Evolutionary conservation across 2,113 vertebrate species (phyloP), one percentile per base, ranked within the genome.

Genomic region (Heliornis fulica): DNA sequence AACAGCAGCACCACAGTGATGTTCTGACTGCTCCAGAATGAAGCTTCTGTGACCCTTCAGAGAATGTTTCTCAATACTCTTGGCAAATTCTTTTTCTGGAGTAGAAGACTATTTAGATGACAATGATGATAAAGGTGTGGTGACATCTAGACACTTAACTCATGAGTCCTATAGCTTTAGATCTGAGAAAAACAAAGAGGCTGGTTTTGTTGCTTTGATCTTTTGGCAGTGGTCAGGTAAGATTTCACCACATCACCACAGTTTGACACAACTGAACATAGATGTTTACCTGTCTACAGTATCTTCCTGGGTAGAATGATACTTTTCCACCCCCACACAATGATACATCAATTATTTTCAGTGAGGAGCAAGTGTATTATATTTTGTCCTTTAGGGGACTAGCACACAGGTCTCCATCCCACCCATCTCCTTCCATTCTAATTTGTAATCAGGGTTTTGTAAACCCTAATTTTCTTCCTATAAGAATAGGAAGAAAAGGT

Each of bases 291-390:
- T 77, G 64, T 80, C 88, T 89, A 25, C 59, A 54, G 20, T 83
- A 69, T 90, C 78, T 79, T 91, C 90, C 91, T 77, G 88, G 71
- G 54, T 86, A 45, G 78, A 88, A 94, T 88, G 90, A 85, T 79
- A 11, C 0, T 36, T 69, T 86, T 94, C 79, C 79, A 87, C 34
- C 53, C 61, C 71, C 64, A 53, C 64, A 53, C 83, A 90, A 59
- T 25, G 77, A 94, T 84, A 77, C 41, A 84, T 57, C 66, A 79
- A 87, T 96, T 95, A 78, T 93, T 93, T 93, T 70, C 88, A 92
- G 92, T 95, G 85, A 96, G 94, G 88, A 93, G 86, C 68, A 76
- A 69, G 40, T 57, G 23, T 10, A 60, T 96, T 92, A 85, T 65
- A 75, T 77, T 38, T 83, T 16, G 5, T 80, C 45, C 86, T 93